Evolutionary conservation across 2,113 vertebrate genomes (phyloP).

Genomic region (Prochilodus magdalenae): DNA sequence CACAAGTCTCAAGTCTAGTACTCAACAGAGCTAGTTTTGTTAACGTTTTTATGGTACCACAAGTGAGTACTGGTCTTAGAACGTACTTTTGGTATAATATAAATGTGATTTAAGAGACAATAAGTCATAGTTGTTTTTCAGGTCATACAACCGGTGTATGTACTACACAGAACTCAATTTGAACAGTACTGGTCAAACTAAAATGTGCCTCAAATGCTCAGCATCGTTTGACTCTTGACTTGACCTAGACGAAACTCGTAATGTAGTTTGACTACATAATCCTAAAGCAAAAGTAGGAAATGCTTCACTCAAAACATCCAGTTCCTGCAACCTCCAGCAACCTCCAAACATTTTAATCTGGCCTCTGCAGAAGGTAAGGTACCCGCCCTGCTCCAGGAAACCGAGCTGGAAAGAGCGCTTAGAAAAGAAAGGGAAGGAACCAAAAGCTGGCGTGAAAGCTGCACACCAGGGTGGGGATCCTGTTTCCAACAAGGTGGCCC

Average conservation of each 20-base stretch:
- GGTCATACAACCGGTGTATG: too few species aligned
- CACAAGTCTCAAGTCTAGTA: too few species aligned
- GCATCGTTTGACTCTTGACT: neutral
- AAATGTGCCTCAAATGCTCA: neutral
- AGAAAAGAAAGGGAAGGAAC: slow-evolving; percentile 71
- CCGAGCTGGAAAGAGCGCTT: slow-evolving; percentile 67
- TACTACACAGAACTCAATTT: too few species aligned
- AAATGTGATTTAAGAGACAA: too few species aligned
- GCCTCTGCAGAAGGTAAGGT: slow-evolving; percentile 68
- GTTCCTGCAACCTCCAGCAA: slow-evolving; percentile 33
- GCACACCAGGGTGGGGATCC: slow-evolving; percentile 66
- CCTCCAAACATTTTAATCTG: slow-evolving; percentile 75
- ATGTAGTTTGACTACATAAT: neutral
- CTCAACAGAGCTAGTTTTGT: too few species aligned
- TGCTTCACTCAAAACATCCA: neutral
- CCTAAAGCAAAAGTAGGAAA: neutral
- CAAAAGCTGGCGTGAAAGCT: slow-evolving; percentile 69
- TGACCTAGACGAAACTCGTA: neutral
- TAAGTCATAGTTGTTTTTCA: too few species aligned
- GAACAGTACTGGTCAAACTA: too few species aligned
- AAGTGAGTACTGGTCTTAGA: too few species aligned
- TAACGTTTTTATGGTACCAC: too few species aligned
- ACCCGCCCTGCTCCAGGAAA: slow-evolving; percentile 74
- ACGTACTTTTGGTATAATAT: too few species aligned
- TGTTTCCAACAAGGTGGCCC: slow-evolving; percentile 69